Percentiles rank a stretch among this genome's conserved stretches.
These are phyloP conservation scores for Heliconius sara DNA, from an alignment of 2,888 invertebrate genomes.

Conservation along the genomic window DNA sequence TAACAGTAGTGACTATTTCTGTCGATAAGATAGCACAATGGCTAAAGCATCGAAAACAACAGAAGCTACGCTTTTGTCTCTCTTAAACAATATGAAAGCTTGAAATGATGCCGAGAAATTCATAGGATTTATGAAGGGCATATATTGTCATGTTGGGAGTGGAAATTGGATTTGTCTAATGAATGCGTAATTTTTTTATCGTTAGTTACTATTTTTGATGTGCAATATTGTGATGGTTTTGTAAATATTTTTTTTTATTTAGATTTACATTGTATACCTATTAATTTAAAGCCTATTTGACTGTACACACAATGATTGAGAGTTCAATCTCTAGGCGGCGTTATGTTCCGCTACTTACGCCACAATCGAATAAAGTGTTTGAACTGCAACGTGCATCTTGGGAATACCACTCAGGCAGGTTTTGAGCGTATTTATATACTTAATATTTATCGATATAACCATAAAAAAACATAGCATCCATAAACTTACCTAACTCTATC, in stretches of 20 bases:
- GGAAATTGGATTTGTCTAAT: constrained; percentile 28
- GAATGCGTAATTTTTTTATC: background rate
- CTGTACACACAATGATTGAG: no score
- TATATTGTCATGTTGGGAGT: constrained; percentile 44
- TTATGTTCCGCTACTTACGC: no score
- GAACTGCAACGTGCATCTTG: no score
- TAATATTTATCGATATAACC: no score
- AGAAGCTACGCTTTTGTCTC: constrained; percentile 65
- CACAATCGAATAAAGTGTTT: no score
- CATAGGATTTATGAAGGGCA: constrained; percentile 47
- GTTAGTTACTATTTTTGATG: background rate
- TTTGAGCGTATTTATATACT: no score
- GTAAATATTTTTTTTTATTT: background rate
- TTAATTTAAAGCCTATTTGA: no score
- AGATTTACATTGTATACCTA: background rate
- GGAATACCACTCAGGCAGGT: no score
- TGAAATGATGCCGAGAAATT: constrained; percentile 55
- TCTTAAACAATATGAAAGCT: constrained; percentile 71
- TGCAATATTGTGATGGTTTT: background rate
- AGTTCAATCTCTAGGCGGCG: no score
- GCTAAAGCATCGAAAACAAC: constrained; percentile 69
- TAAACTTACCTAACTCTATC: background rate
- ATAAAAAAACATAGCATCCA: background rate
- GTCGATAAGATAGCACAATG: constrained; percentile 70
- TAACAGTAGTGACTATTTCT: constrained; percentile 48